Percentiles rank a stretch among this genome's conserved stretches.
phyloP scores from a whole-genome alignment of 2,888 invertebrate species.

The Ophioninae sp. region DNA sequence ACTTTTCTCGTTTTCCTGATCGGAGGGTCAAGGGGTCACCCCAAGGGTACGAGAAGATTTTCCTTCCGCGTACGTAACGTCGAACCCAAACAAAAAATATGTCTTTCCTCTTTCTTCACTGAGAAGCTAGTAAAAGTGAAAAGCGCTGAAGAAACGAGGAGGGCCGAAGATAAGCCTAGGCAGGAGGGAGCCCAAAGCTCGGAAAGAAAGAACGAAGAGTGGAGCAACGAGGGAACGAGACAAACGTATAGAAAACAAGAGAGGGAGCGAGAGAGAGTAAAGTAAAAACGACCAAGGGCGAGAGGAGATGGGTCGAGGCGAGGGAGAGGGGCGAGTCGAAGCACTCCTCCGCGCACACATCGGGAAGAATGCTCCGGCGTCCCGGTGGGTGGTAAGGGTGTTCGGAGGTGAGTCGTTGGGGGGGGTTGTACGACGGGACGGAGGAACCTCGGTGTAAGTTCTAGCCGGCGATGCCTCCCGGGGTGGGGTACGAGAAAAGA shows the following conservation, averaged over 20 bases:
- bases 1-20: conserved; percentile 80
- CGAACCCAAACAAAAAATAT: conserved; percentile 3
- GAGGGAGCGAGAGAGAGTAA: conserved; percentile 48
- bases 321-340: neutral
- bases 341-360: conserved; percentile 14
- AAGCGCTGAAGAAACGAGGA: conserved; percentile 40
- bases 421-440: conserved; percentile 25
- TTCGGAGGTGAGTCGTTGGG: conserved; percentile 67
- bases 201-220: conserved; percentile 43
- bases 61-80: neutral
- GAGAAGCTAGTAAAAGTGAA: conserved; percentile 4
- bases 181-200: conserved; percentile 22
- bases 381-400: conserved; percentile 44
- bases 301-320: too few species aligned
- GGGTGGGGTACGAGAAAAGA: conserved; percentile 53
- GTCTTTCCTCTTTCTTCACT: too few species aligned
- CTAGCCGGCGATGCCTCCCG: conserved; percentile 49
- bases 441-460: conserved; percentile 58
- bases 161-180: conserved; percentile 40
- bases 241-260: conserved; percentile 51
- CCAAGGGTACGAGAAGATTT: conserved; percentile 64
- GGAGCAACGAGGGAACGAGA: conserved; percentile 42
- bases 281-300: too few species aligned
- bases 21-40: conserved; percentile 61
- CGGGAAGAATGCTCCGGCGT: conserved; percentile 49